A percentile compares a stretch with the other conserved stretches of the same genome.
Conservation (phyloP, 2,888 invertebrate genomes). For the Pseudococcus jackbeardsleyi region DNA sequence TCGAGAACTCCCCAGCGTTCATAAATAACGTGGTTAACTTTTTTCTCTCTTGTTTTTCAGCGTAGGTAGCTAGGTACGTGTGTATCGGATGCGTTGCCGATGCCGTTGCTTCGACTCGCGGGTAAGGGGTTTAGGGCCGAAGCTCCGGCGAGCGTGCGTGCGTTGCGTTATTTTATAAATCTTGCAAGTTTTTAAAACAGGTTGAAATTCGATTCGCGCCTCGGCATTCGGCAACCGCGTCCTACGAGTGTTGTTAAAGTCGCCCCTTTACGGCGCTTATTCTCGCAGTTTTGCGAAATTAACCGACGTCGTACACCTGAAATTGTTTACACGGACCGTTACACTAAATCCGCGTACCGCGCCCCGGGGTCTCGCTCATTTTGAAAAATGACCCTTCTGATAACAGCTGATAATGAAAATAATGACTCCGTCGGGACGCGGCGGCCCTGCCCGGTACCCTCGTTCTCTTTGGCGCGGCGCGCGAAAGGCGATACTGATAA, state of each 20-base stretch:
- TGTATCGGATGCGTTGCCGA: neutral
- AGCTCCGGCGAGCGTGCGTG: neutral
- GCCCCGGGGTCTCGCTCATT: slow-evolving; percentile 35
- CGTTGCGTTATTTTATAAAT: slow-evolving; percentile 1
- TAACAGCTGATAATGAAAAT: slow-evolving; percentile 63
- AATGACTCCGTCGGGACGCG: slow-evolving; percentile 58
- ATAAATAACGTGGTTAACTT: slow-evolving; percentile 39
- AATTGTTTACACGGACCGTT: slow-evolving; percentile 63
- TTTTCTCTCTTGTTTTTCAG: neutral
- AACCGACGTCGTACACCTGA: slow-evolving; percentile 61
- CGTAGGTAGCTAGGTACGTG: neutral
- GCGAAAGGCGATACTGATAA: slow-evolving; percentile 60
- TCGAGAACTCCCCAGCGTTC: slow-evolving; percentile 40
- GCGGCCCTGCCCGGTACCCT: neutral
- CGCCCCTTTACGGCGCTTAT: slow-evolving; percentile 38
- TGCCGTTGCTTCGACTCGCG: too few relatives aligned
- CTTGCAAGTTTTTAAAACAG: slow-evolving; percentile 47
- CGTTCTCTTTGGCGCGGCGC: neutral
- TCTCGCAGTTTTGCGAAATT: slow-evolving; percentile 55
- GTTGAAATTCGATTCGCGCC: slow-evolving; percentile 49
- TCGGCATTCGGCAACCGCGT: neutral
- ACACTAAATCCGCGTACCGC: slow-evolving; percentile 41
- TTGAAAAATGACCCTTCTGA: slow-evolving; percentile 63
- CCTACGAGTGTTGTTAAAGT: slow-evolving; percentile 46
- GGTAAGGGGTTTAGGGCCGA: neutral